Percentiles rank a stretch among this genome's conserved stretches.
Evolutionary conservation across 2,888 invertebrate species (phyloP).

Genomic region (Nasonovia ribisnigri): DNA sequence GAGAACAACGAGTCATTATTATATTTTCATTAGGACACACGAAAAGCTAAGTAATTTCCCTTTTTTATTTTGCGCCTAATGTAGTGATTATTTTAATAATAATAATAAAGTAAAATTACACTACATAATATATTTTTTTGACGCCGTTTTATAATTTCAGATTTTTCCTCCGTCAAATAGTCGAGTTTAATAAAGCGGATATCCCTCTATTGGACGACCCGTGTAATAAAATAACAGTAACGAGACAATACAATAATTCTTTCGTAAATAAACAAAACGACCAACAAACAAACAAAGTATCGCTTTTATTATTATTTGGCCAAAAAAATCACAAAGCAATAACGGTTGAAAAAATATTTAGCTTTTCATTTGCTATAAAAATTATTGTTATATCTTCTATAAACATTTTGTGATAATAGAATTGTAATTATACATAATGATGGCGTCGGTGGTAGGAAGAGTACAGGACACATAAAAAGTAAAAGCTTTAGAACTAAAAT

Average conservation of each 20-base stretch:
- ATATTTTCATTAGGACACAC: not conserved
- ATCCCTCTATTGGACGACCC: conserved; percentile 18
- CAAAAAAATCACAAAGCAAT: not conserved
- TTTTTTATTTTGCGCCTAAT: not conserved
- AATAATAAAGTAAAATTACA: conserved; percentile 11
- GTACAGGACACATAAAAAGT: not conserved
- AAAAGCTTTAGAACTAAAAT: not conserved
- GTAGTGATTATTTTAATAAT: conserved; percentile 41
- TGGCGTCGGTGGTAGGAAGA: not conserved
- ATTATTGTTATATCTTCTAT: not conserved
- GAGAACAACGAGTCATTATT: not conserved
- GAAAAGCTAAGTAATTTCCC: not conserved
- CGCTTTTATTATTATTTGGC: not conserved
- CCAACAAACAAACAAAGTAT: not conserved
- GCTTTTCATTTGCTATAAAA: not conserved
- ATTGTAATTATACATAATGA: conserved; percentile 3
- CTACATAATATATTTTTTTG: not conserved
- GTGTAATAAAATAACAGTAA: conserved; percentile 18
- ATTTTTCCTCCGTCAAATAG: not conserved
- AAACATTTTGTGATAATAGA: not conserved
- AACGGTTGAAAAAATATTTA: not conserved
- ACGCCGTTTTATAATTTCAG: not conserved
- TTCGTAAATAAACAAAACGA: not conserved
- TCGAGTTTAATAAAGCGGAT: conserved; percentile 26
- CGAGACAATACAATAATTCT: conserved; percentile 4